These are phyloP conservation scores for Heliconius ismenius DNA, from an alignment of 2,888 invertebrate species.

Conservation along the genomic window DNA sequence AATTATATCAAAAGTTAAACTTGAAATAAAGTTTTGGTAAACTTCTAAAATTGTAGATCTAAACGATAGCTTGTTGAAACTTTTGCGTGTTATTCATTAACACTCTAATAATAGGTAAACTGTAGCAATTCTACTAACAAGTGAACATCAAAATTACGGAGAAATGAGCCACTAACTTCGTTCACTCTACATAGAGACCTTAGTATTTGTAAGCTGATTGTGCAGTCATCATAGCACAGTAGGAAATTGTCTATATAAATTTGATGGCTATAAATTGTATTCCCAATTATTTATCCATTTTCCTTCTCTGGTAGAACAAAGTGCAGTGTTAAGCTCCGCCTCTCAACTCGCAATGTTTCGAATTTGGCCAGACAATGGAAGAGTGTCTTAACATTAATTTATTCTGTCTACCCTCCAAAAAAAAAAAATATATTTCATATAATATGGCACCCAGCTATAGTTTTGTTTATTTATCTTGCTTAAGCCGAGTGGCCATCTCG, in stretches of 20 bases:
- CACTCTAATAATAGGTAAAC: neutral
- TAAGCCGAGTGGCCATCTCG: conserved; percentile 13
- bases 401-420: no score
- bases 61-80: conserved; percentile 16
- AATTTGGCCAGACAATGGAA: no score
- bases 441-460: neutral
- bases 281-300: neutral
- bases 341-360: no score
- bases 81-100: conserved; percentile 9
- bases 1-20: neutral
- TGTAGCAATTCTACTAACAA: neutral
- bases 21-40: conserved; percentile 6
- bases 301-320: neutral
- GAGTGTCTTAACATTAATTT: neutral
- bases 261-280: neutral
- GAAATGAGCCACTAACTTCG: neutral
- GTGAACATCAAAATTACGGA: no score
- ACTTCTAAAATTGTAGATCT: conserved; percentile 14
- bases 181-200: neutral
- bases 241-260: no score
- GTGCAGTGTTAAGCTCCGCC: neutral
- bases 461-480: conserved; percentile 23
- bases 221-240: neutral
- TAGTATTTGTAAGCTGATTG: neutral
- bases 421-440: neutral